Evolutionary conservation across 2,888 invertebrate genomes (phyloP).

Genomic region (Pammene aurita): DNA sequence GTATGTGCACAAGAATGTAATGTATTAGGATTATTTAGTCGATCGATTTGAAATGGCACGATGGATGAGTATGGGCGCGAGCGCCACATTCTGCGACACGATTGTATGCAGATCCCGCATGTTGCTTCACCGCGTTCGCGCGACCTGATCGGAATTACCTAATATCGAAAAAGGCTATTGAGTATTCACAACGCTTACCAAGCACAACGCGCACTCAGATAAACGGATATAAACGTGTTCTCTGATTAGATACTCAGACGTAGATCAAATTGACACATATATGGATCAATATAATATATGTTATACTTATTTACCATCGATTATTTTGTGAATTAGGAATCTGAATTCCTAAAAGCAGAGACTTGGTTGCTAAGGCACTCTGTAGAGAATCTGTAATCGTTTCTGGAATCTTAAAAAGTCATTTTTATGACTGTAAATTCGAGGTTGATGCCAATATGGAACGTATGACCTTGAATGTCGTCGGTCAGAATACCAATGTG

Average conservation of each 20-base stretch:
- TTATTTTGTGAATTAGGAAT: too few species aligned
- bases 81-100: background rate
- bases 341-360: background rate
- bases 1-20: too few species aligned
- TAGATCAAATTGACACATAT: too few species aligned
- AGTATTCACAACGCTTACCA: conserved; percentile 2
- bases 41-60: too few species aligned
- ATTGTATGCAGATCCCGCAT: conserved; percentile 13
- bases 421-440: conserved; percentile 31
- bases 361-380: background rate
- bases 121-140: conserved; percentile 11
- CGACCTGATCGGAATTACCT: conserved; percentile 35
- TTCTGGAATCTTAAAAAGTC: conserved; percentile 24
- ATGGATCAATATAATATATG: too few species aligned
- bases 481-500: conserved; percentile 38
- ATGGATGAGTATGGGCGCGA: background rate
- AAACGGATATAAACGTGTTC: background rate
- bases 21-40: too few species aligned
- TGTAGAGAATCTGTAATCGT: conserved; percentile 29
- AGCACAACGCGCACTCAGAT: background rate
- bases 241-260: too few species aligned
- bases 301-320: too few species aligned
- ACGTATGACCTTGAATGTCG: conserved; percentile 22
- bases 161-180: conserved; percentile 8
- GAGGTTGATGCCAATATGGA: conserved; percentile 30